Base-by-base conservation (phyloP, 2,113 vertebrate species). In the Leucopsar rothschildi region DNA sequence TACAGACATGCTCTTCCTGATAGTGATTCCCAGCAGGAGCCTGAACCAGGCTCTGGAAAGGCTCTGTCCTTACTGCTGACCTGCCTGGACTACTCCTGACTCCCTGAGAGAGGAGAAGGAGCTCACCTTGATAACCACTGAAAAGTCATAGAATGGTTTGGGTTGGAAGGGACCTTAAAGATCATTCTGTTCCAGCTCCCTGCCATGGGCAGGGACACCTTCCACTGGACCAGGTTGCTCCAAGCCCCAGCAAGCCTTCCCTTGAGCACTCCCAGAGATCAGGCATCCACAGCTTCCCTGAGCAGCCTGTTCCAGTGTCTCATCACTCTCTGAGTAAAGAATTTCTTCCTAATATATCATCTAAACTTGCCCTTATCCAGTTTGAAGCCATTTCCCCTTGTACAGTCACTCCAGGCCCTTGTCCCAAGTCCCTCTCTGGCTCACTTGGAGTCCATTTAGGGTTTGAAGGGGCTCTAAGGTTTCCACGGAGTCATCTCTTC, bases 401-500 rank as follows among this genome's bases (percentile, higher is more conserved):
- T 55, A 21, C 49, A 17, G 25, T 44, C 25, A 17, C 44, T 33
- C 27, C 25, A 76, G 2, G 10, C 6, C 12, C 31, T 37, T 68
- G 7, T 25, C 15, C 29, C 5, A 75, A 40, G 35, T n/a, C 24
- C 24, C 11, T 35, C 29, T 66, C 31, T 25, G n/a, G 10, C 18
- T 73, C 27, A 65, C 22, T 23, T 39, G 9, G 2, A 50, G 8
- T 5, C 15, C 6, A 19, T 65, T 16, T 33, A 44, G 27, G 5
- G 4, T 22, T 59, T 55, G 37, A 50, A 52, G 5, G 22, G 4
- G 8, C 27, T 65, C 21, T 65, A 9, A 50, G 18, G 3, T 72
- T 24, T 57, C 31, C 50, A 35, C 0, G 0, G n/a, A 27, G 10
- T 5, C 17, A 12, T 49, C 13, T n/a, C 40, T 61, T 71, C 57